A percentile compares a stretch with the other conserved stretches of the same genome.
Evolutionary conservation across 2,888 invertebrate genomes (phyloP).

Genomic region (Steinernema hermaphroditum): DNA sequence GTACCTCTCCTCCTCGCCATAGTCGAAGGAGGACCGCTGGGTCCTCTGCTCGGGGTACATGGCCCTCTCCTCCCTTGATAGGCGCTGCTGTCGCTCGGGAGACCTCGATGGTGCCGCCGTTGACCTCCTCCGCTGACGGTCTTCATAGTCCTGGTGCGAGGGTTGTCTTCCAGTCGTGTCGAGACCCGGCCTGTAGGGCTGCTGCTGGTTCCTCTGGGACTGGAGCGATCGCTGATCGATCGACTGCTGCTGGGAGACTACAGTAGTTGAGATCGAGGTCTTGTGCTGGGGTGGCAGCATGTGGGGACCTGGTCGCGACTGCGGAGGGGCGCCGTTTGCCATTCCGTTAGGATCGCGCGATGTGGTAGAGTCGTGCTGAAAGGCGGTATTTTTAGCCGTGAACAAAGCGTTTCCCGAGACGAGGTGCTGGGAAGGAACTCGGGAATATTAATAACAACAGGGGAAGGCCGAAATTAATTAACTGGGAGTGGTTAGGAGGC

Average conservation of each 20-base stretch:
- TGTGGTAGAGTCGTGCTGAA: slow-evolving; percentile 6
- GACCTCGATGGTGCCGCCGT: background rate
- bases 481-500: no score
- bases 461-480: no score
- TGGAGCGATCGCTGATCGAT: slow-evolving; percentile 1
- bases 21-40: slow-evolving; percentile 11
- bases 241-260: background rate
- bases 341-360: background rate
- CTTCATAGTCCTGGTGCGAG: slow-evolving; percentile 5
- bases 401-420: no score
- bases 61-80: background rate
- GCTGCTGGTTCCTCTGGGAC: background rate
- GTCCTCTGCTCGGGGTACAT: slow-evolving; percentile 11
- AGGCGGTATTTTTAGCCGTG: no score
- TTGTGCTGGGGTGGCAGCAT: background rate
- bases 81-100: background rate
- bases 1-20: slow-evolving; percentile 14
- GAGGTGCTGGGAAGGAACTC: no score
- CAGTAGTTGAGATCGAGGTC: background rate
- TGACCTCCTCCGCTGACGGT: background rate
- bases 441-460: no score
- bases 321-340: background rate
- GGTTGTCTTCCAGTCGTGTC: background rate
- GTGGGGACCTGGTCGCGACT: background rate
- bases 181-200: background rate